phyloP scores from a whole-genome alignment of 2,888 invertebrate species.

The Tetragnatha montana region DNA sequence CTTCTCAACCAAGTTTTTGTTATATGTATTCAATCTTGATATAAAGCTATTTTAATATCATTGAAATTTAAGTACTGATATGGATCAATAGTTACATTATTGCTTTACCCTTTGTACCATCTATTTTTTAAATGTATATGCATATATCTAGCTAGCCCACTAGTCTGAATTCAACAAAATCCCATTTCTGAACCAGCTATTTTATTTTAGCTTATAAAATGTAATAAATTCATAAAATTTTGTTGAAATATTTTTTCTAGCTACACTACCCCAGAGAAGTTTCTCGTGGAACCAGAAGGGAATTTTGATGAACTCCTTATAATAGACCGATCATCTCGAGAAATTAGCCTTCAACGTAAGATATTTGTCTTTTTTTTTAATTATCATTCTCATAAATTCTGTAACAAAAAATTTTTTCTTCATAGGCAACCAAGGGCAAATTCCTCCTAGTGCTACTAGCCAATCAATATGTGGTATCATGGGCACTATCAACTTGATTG shows the following conservation, averaged over 20 bases:
- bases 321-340: constrained; percentile 88
- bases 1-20: too few relatives aligned
- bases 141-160: too few relatives aligned
- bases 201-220: too few relatives aligned
- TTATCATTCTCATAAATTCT: not conserved
- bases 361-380: not conserved
- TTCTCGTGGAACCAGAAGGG: constrained; percentile 88
- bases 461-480: constrained; percentile 88
- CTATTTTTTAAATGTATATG: too few relatives aligned
- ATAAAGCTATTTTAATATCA: too few relatives aligned
- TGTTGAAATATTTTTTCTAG: constrained; percentile 77
- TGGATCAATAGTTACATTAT: too few relatives aligned
- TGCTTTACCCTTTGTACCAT: too few relatives aligned
- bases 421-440: constrained; percentile 80
- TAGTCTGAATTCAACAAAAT: too few relatives aligned
- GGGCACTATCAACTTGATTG: constrained; percentile 88
- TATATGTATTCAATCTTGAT: too few relatives aligned
- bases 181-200: too few relatives aligned
- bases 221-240: too few relatives aligned
- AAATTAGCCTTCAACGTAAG: constrained; percentile 77
- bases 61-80: too few relatives aligned
- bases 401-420: constrained; percentile 39
- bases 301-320: constrained; percentile 85
- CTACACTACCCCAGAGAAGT: constrained; percentile 91
- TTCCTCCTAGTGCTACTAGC: constrained; percentile 81